Evolutionary conservation across 2,888 invertebrate genomes (phyloP), one percentile per base, ranked within the genome.

Genomic region (Aplocera efformata): DNA sequence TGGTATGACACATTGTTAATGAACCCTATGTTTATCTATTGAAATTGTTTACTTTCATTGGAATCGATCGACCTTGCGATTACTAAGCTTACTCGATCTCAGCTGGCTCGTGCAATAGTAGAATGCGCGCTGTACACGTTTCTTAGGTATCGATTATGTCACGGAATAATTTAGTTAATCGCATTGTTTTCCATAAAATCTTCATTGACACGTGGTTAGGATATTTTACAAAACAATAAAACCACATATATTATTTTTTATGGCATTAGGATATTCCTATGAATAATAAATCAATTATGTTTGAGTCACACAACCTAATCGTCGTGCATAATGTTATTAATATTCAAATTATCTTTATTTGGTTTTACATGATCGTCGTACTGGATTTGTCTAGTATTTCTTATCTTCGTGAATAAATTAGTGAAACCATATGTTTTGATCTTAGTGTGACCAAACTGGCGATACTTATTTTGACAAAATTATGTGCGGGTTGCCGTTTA

Each of bases 381-480:
- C 30, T 8, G 28, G 61, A 56, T 56, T 22, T 17, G 55, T 51
- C 59, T 53, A 35, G 60, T 59, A 56, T 33, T 26, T 29, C 25
- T 13, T 27, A 56, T 53, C 53, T 58, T 62, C 61, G 55, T 52
- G 53, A 51, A 61, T 58, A 51, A 42, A 50, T 55, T 47, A 48
- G 22, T 30, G 10, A 22, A 25, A 32, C 11, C 32, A 39, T 29
- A 41, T 20, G 10, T 26, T 33, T 23, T 13, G 11, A 8, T 11
- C 22, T 9, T 42, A 44, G 37, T 32, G 44, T 50, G 44, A 40
- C 50, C 50, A 50, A 21, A 21, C 21, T 33, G n/a, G 6, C 0
- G 5, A 17, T 6, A 6, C n/a, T 0, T 3, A 27, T 27, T 11
- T 35, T 31, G 11, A 1, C 1, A 10, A n/a, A 25, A 30, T 9